A percentile compares a stretch with the other conserved stretches of the same genome.
phyloP scores from a whole-genome alignment of 1,140 invertebrate genomes.

The Ceratoteleas bidentatus region DNA sequence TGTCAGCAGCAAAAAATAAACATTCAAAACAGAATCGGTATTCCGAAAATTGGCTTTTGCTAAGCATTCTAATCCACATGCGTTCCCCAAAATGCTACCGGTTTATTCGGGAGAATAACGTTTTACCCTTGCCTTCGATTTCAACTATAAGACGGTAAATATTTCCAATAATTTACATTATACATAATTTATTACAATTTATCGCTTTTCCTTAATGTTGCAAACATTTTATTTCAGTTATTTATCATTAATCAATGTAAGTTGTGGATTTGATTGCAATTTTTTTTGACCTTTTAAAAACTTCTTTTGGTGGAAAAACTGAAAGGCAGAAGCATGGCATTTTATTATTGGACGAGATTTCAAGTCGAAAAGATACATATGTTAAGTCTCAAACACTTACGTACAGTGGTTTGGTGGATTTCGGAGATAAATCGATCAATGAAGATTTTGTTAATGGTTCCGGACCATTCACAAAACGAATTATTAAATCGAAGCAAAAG shows the following conservation, averaged over 20 bases:
- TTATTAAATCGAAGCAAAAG: no score
- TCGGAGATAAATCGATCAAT: no score
- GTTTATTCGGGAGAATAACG: conserved; percentile 36
- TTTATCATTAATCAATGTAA: background rate
- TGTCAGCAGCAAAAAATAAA: conserved; percentile 20
- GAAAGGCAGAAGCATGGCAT: no score
- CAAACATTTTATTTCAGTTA: conserved; percentile 12
- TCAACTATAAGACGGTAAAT: conserved; percentile 44
- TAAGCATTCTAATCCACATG: conserved; percentile 48
- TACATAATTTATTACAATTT: background rate
- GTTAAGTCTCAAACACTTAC: no score
- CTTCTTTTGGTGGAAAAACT: no score
- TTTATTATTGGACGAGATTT: no score
- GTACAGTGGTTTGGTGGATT: no score
- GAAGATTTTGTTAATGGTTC: no score
- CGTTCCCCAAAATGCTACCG: conserved; percentile 38
- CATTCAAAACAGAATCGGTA: conserved; percentile 25
- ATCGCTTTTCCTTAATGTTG: background rate
- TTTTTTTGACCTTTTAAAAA: conserved; percentile 13
- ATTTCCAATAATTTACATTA: conserved; percentile 13
- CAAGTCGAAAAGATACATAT: no score
- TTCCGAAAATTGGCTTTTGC: conserved; percentile 42
- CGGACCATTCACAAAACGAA: no score
- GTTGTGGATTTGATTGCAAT: conserved; percentile 13
- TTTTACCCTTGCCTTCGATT: conserved; percentile 48